phyloP scores from a whole-genome alignment of 2,888 invertebrate species.

The Camptogramma bilineatum region DNA sequence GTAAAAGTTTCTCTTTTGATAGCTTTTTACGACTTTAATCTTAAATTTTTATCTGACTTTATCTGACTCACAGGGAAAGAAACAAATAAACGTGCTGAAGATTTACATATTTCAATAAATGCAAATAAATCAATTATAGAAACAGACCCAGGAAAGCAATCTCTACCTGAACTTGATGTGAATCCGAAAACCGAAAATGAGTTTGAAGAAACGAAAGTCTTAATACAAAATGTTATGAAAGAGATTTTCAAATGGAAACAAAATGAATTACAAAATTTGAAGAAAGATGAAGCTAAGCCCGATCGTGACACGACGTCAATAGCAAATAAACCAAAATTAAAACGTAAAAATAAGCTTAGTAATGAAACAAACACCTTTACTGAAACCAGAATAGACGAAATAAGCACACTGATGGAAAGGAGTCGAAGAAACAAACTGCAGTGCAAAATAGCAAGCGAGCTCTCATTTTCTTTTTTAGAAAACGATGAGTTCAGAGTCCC shows the following conservation, averaged over 20 bases:
- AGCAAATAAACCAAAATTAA: constrained; percentile 2
- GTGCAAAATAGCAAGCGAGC: constrained; percentile 32
- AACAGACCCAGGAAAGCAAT: constrained; percentile 1
- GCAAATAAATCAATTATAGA: constrained; percentile 5
- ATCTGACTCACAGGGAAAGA: constrained; percentile 6
- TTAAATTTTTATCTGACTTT: not conserved
- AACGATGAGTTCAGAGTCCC: constrained; percentile 24
- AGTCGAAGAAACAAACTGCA: constrained; percentile 22
- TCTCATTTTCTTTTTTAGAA: constrained; percentile 53
- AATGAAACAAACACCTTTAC: constrained; percentile 5
- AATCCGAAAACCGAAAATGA: constrained; percentile 20
- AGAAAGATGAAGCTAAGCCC: constrained; percentile 20
- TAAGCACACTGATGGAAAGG: constrained; percentile 12
- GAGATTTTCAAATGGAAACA: constrained; percentile 57
- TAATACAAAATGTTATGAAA: constrained; percentile 61
- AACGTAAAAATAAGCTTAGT: not conserved
- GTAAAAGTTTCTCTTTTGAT: not conserved
- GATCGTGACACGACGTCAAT: not conserved
- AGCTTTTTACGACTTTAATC: not conserved
- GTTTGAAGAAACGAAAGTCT: constrained; percentile 53
- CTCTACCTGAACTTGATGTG: constrained; percentile 1
- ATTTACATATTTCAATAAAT: constrained; percentile 27
- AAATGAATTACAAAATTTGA: constrained; percentile 35
- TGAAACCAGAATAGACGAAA: constrained; percentile 16
- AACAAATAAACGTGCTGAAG: constrained; percentile 3